Percentiles rank a stretch among this genome's conserved stretches.
Conservation (phyloP, 2,797 vertebrate genomes). For the Paguma larvata region DNA sequence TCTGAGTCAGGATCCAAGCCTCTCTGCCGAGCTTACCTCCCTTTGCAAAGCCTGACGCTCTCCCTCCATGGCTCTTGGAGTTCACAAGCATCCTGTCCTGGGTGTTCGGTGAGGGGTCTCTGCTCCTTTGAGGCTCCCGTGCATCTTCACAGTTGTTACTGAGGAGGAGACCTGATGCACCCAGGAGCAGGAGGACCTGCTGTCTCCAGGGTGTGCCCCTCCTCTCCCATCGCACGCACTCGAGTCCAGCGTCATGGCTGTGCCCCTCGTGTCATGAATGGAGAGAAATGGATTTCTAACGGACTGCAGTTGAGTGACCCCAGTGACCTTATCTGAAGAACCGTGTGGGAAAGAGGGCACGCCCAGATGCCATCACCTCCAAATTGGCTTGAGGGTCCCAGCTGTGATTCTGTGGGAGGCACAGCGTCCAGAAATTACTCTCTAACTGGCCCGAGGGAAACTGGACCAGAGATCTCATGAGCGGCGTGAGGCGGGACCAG, state of each 20-base stretch:
- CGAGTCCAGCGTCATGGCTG: background rate
- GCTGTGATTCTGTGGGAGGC: background rate
- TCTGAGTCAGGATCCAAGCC: background rate
- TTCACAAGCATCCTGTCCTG: rapidly evolving
- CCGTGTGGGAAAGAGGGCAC: rapidly evolving
- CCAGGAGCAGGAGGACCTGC: background rate
- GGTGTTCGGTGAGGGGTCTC: rapidly evolving
- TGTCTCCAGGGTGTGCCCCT: background rate
- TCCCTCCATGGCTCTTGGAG: no score
- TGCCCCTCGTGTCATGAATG: rapidly evolving
- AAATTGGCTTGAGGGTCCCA: background rate
- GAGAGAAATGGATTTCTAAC: background rate
- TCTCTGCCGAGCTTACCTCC: no score
- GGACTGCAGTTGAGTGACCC: background rate
- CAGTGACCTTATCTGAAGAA: background rate
- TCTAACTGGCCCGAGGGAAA: background rate
- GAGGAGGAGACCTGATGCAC: background rate
- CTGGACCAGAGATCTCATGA: background rate
- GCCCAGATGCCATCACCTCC: background rate
- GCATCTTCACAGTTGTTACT: no score
- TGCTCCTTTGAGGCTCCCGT: background rate
- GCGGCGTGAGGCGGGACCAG: background rate
- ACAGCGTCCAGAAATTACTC: background rate
- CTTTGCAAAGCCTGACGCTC: rapidly evolving
- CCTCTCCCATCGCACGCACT: rapidly evolving